Conservation (phyloP, 2,113 vertebrate species). For the Lepus europaeus region DNA sequence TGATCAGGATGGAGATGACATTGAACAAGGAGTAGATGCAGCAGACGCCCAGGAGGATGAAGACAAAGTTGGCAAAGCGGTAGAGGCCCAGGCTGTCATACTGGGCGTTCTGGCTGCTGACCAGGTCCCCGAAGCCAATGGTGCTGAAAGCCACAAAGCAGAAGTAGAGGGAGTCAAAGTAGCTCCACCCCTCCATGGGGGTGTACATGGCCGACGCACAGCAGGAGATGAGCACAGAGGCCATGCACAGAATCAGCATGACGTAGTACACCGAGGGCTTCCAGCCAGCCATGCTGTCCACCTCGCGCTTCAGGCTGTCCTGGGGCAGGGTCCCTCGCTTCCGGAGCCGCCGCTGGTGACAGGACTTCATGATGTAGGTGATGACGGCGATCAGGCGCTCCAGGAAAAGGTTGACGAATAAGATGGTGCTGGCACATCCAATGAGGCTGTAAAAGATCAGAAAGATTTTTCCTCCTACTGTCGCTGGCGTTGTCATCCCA, state of each 20-base stretch:
- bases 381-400: slow-evolving; percentile 97
- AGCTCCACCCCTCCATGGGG: slow-evolving; percentile 95
- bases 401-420: slow-evolving; percentile 99
- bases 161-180: slow-evolving; percentile 98
- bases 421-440: slow-evolving; percentile 96
- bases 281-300: slow-evolving; percentile 91
- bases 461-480: slow-evolving; percentile 95
- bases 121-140: slow-evolving; percentile 98
- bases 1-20: slow-evolving; percentile 98
- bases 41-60: slow-evolving; percentile 97
- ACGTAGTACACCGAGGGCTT: slow-evolving; percentile 98
- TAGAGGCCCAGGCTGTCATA: slow-evolving; percentile 93
- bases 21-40: slow-evolving; percentile 99
- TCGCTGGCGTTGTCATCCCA: slow-evolving; percentile 97
- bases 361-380: slow-evolving; percentile 93
- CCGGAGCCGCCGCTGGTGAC: slow-evolving; percentile 90
- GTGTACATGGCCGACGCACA: slow-evolving; percentile 97
- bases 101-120: slow-evolving; percentile 94
- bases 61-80: slow-evolving; percentile 94
- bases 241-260: slow-evolving; percentile 95
- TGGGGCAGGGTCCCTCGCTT: slow-evolving; percentile 89
- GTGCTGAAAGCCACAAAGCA: slow-evolving; percentile 99
- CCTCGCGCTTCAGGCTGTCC: slow-evolving; percentile 73
- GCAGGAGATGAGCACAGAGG: slow-evolving; percentile 95
- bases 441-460: slow-evolving; percentile 97